These are phyloP conservation scores for Chaetogeoica ovagalla DNA, from an alignment of 2,888 invertebrate genomes.

Conservation along the genomic window DNA sequence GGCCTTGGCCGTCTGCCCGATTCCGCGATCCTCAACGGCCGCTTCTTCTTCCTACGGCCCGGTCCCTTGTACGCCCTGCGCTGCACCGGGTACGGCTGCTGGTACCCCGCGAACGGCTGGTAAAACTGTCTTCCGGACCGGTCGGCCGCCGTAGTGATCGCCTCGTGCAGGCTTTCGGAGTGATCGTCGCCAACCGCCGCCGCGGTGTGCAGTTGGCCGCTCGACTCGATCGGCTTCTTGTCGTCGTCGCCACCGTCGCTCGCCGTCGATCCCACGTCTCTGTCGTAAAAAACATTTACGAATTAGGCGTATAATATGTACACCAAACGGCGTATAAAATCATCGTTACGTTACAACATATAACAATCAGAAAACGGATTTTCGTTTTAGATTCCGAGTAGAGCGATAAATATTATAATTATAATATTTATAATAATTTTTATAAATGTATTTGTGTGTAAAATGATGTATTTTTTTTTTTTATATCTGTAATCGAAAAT, in stretches of 20 bases:
- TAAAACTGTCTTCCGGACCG: slow-evolving; percentile 22
- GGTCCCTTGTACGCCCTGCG: slow-evolving; percentile 26
- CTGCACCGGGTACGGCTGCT: slow-evolving; percentile 2
- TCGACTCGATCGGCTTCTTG: background rate
- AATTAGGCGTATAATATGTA: too few relatives aligned
- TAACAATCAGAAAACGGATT: too few relatives aligned
- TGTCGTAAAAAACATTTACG: background rate
- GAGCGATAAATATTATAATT: too few relatives aligned
- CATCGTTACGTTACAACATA: too few relatives aligned
- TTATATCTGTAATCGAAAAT: too few relatives aligned
- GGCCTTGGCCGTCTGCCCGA: background rate
- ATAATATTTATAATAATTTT: too few relatives aligned
- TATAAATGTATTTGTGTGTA: too few relatives aligned
- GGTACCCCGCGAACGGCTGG: slow-evolving; percentile 7
- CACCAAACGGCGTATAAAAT: too few relatives aligned
- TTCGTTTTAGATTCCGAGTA: too few relatives aligned
- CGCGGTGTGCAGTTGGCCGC: background rate
- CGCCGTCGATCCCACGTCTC: background rate
- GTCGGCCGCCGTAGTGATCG: background rate
- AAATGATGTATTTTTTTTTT: too few relatives aligned
- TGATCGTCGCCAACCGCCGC: too few relatives aligned
- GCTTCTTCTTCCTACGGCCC: background rate
- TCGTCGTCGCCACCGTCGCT: background rate
- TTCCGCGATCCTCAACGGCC: background rate
- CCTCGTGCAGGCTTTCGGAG: background rate